Base-by-base conservation (phyloP, 2,797 vertebrate species). In the Xiphophorus birchmanni region DNA sequence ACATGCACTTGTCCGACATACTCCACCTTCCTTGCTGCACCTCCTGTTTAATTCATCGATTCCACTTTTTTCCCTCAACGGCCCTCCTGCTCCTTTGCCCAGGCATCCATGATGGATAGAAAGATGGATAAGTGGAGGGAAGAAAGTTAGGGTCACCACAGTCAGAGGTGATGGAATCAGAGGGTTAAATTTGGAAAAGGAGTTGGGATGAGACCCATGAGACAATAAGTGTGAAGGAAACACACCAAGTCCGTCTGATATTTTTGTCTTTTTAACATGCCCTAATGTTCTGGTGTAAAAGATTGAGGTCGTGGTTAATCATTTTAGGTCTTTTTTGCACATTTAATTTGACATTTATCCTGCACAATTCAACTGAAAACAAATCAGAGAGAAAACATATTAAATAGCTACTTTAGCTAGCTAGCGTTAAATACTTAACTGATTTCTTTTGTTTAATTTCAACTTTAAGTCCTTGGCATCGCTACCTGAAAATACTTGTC, bases 21-120 rank as follows among this genome's bases (percentile, higher is more conserved):
- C 89, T 81, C 86, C 86, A 90, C 91, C 91, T 89, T 90, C 88
- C 87, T 86, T 50, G 26, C 84, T 87, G 84, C 88, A 81, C 81
- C 93, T 94, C 83, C 87, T 94, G 91, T 93, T 94, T 94, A 93
- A 94, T 94, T 95, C 93, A 95, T 94, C 2, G 35, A 88, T 84
- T 87, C 82, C 15, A 26, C 76, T 82, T 75, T 83, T 83, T 81
- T 67, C 80, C 82, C 37, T 75, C 86, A 74, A 87, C 80, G 72
- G 80, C 78, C 84, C 82, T 84, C 74, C 81, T 82, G 76, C 81
- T 77, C 82, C 85, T 88, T 82, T 79, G 84, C 86, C 75, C 71
- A 74, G 80, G 82, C 86, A 83, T 76, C 86, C 79, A 85, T 84
- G 91, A 93, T 90, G 74, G 90, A 84, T 75, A 60, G 88, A 87